Base-by-base conservation (phyloP, 2,888 invertebrate species). In the Cephonodes hylas region DNA sequence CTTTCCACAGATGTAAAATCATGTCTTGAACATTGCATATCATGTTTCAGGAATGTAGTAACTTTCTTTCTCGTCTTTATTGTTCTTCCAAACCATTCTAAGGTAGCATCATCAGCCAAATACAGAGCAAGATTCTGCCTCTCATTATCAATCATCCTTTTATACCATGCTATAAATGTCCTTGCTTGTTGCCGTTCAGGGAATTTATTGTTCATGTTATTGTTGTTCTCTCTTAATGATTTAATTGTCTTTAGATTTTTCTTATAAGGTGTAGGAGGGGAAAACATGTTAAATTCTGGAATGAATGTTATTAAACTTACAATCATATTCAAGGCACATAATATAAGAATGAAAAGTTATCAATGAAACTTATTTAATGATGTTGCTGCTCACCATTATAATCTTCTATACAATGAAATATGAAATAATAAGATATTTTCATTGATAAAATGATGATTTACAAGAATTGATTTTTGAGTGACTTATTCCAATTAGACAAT, bases 21-120 rank as follows among this genome's bases (percentile, higher is more conserved):
- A 77, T 94, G 94, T 46, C 84, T 85, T 0, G 93, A 88, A 66
- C 87, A 88, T 61, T 91, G 87, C 84, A 94, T 93, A 58, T 93
- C 90, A 84, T 84, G 84, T 71, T 93, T 93, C 2, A 95, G 71
- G 68, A 95, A 95, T 3, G 88, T 80, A 1, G 89, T 79, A 0
- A 95, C 94, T 73, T 94, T 94, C 75, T 91, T 93, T 66, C 92
- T 93, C 0, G 94, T 93, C 75, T 88, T 94, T 6, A 95, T 87
- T 10, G 93, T 94, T 60, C 93, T 87, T 0, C 95, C 95, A 77
- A 95, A 95, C 94, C 95, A 95, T 77, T 95, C 94, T 1, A 95
- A 80, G 0, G 89, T 79, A 1, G 93, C 89, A 74, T 93, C 88
- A 65, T 93, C 92, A 18, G 93, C 87, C 23, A 94, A 71, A 69